Evolutionary conservation across 2,888 invertebrate species (phyloP), one percentile per base, ranked within the genome.

Genomic region (Portevinia maculata): DNA sequence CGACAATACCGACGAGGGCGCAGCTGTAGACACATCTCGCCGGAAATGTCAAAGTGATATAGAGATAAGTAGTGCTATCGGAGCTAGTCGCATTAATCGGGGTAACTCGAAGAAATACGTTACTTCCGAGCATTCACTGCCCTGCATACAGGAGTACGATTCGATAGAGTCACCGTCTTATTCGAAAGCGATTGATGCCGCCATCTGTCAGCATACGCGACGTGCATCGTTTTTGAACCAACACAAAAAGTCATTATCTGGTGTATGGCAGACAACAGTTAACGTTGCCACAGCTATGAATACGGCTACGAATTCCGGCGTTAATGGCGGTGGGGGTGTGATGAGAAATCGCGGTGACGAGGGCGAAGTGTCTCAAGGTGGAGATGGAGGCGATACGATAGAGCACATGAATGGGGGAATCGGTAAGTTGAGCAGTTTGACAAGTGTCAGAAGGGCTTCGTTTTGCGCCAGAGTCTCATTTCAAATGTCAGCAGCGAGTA

Each of bases 251-350:
- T 57, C 73, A 15, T 79, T 83, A 50, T 34, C 84, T 76, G 85
- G 85, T 81, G 86, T 85, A 76, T 86, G 86, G 86, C 86, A 86
- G 65, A 84, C 85, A 21, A 83, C 85, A 79, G 57, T 86, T 84
- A 86, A 84, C 71, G 84, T 84, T 17, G 79, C 86, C 24, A 64
- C 85, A 64, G 84, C 81, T 19, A 81, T 81, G 76, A 86, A 87
- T 86, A 62, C 86, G 85, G 79, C 84, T 85, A 48, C 50, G 65
- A 78, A 48, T 46, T 81, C 78, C 21, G 60, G 65, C 46, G 65
- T 37, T 7, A 71, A 85, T 30, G 85, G 86, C 15, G 86, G 86
- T 7, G 86, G 84, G 9, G 87, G 86, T 73, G 79, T 60, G 1
- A 60, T 60, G 46, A 64, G 62, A 8, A 53, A 65, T 13, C 64